These are phyloP conservation scores for Oncorhynchus gorbuscha DNA, from an alignment of 2,113 vertebrate species.

Conservation along the genomic window DNA sequence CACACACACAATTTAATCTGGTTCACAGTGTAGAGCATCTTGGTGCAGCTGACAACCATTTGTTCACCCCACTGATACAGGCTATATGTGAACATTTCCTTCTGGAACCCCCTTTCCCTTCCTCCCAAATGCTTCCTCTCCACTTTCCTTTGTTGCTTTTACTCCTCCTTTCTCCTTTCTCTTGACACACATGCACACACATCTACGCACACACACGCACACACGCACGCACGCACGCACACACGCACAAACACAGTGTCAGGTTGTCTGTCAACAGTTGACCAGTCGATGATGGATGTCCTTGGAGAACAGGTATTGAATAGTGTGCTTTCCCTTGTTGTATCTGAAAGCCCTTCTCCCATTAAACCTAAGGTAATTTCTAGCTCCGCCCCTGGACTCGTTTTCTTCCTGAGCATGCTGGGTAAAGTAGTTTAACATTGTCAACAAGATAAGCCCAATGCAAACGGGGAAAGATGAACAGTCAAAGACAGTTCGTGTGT, in stretches of 20 bases:
- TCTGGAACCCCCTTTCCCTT: conserved; percentile 19
- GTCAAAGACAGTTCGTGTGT: conserved; percentile 69
- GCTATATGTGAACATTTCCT: conserved; percentile 61
- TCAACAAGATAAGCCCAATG: conserved; percentile 70
- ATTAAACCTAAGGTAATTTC: conserved; percentile 63
- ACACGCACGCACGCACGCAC: background rate
- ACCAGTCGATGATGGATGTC: too few relatives aligned
- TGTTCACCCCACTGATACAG: conserved; percentile 43
- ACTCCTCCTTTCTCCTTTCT: too few relatives aligned
- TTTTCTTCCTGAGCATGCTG: conserved; percentile 70
- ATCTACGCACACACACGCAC: background rate
- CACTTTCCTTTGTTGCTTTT: too few relatives aligned
- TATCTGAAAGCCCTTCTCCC: conserved; percentile 62
- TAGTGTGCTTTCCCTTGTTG: conserved; percentile 56
- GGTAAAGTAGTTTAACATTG: conserved; percentile 77
- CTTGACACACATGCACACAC: background rate
- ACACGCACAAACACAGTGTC: background rate
- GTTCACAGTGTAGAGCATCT: too few relatives aligned
- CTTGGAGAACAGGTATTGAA: background rate
- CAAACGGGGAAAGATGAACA: conserved; percentile 69
- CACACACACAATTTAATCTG: background rate
- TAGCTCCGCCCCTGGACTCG: conserved; percentile 40
- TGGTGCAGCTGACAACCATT: too few relatives aligned
- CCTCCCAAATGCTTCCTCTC: too few relatives aligned
- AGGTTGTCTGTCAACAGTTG: too few relatives aligned